Conservation (phyloP, 37 sponge, comb jelly and placozoan species). For the Aphrocallistes beatrix region DNA sequence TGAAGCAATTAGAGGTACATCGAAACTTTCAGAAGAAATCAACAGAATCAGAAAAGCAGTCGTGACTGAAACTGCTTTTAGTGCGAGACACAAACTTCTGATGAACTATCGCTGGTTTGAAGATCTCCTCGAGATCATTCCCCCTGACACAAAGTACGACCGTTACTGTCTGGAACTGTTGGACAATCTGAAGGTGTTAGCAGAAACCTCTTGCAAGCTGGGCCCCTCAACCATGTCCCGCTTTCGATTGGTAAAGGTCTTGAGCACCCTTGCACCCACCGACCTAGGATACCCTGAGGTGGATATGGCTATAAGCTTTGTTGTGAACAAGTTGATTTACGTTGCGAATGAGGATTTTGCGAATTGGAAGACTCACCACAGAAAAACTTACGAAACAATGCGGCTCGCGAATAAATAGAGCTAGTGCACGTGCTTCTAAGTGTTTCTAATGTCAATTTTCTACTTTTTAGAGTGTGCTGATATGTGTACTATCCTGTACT, state of each 20-base stretch:
- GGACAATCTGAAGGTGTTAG: not conserved
- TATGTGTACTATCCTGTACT: not conserved
- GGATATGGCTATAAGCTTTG: not conserved
- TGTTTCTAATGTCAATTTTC: not conserved
- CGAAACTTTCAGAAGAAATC: slow-evolving; percentile 22
- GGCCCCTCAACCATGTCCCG: not conserved
- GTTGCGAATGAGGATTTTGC: slow-evolving; percentile 14
- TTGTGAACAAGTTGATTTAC: not conserved
- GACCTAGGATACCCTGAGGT: slow-evolving; percentile 1
- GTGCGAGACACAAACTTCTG: slow-evolving; percentile 18
- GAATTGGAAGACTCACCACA: slow-evolving; percentile 2
- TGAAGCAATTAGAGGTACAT: not conserved
- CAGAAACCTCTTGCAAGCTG: not conserved
- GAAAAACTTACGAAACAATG: not conserved
- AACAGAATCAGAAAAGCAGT: slow-evolving; percentile 10
- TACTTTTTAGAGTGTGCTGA: not conserved
- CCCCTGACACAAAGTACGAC: not conserved
- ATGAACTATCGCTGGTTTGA: slow-evolving; percentile 27
- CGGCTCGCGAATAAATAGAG: slow-evolving; percentile 2
- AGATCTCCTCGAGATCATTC: not conserved
- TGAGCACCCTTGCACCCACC: slow-evolving; percentile 4
- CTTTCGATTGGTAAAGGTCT: not conserved
- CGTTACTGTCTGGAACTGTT: not conserved
- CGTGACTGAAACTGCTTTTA: slow-evolving; percentile 20
- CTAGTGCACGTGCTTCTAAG: not conserved